Base-by-base conservation (phyloP, 2,797 vertebrate genomes). In the Enoplosus armatus region DNA sequence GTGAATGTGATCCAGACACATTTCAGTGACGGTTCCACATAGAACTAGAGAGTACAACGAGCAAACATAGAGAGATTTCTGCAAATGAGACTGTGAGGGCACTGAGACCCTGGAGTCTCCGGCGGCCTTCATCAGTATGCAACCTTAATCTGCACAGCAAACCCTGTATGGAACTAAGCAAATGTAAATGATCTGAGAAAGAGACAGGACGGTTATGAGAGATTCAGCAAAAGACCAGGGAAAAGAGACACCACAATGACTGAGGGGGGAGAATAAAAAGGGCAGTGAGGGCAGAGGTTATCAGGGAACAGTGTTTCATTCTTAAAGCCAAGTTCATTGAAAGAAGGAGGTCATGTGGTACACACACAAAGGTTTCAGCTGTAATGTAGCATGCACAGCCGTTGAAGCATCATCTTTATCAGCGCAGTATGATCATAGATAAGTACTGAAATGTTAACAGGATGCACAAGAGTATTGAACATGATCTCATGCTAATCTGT, bases 61-160 rank as follows among this genome's bases (percentile, higher is more conserved):
- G 41, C 1, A 60, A 72, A 75, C 9, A 6, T 18, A 27, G 50
- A 78, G 65, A 85, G 61, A 69, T 90, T 87, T 82, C 61, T 22
- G 29, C 63, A 71, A 84, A 79, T 80, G 50, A 80, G 71, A 70
- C 67, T 8, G 64, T 1, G 16, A 89, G 79, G 76, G 72, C 77
- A 70, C 47, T 0, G 27, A 84, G 87, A 89, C 85, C 83, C 68
- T 54, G 60, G 75, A 79, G 79, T 67, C 83, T 85, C 69, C 16
- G 2, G 71, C 70, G 86, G 77, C 77, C 79, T 84, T 87, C 80
- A 82, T 85, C 77, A 82, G 85, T 48, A 27, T 22, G 47, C 14
- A 74, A 89, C 88, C 87, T 91, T 92, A 91, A 93, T 93, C 91
- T 89, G 85, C 64, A 18, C 41, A 43, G 41, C 15, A 18, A 43